phyloP scores from a whole-genome alignment of 2,113 vertebrate genomes.

The Spheniscus mendiculus region DNA sequence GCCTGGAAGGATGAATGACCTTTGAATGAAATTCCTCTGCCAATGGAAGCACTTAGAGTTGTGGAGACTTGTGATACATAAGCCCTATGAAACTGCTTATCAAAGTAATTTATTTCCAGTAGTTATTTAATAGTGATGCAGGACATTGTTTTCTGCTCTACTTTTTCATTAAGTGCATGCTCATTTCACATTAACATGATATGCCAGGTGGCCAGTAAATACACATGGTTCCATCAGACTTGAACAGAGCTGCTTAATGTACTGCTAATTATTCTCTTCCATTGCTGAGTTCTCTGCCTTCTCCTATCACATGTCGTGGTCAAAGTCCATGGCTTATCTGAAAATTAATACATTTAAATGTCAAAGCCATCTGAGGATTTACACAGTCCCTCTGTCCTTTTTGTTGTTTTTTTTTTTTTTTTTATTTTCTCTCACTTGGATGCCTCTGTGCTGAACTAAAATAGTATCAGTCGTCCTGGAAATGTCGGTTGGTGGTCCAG shows the following conservation, averaged over 20 bases:
- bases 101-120: background rate
- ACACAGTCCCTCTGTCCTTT: background rate
- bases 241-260: slow-evolving; percentile 6
- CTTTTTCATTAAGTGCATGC: background rate
- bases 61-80: background rate
- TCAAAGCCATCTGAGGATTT: slow-evolving; percentile 14
- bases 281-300: background rate
- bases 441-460: background rate
- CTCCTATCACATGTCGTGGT: background rate
- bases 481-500: background rate
- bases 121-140: background rate
- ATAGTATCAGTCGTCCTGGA: background rate
- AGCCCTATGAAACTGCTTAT: background rate
- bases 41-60: background rate
- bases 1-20: background rate
- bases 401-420: background rate
- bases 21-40: background rate
- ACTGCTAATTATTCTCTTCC: background rate
- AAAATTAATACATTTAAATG: background rate
- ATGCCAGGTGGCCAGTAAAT: background rate
- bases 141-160: background rate
- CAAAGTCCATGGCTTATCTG: background rate
- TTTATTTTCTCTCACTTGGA: background rate
- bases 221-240: background rate
- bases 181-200: background rate